Percentiles rank a stretch among this genome's conserved stretches.
These are phyloP conservation scores for Hirudo medicinalis DNA, from an alignment of 1,140 invertebrate species.

Conservation along the genomic window DNA sequence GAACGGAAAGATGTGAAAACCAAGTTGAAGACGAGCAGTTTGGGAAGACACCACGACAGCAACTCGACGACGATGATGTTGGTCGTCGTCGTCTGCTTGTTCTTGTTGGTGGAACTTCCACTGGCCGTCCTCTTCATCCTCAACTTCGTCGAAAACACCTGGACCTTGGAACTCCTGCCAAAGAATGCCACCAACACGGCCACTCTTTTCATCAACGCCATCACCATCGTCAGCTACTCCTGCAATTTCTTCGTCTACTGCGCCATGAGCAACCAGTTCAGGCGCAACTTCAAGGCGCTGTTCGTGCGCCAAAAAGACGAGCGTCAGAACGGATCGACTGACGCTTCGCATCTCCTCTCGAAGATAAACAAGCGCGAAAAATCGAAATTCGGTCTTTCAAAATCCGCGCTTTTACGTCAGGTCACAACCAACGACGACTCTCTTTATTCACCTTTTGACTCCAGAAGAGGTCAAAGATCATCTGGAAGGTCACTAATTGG, in stretches of 20 bases:
- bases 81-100: constrained; percentile 45
- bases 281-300: constrained; percentile 17
- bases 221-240: constrained; percentile 72
- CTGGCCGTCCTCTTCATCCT: constrained; percentile 21
- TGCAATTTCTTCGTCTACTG: constrained; percentile 67
- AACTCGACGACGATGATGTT: constrained; percentile 82
- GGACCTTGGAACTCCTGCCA: not conserved
- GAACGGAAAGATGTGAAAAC: no score
- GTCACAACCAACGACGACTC: no score
- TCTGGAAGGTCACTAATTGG: no score
- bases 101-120: constrained; percentile 24
- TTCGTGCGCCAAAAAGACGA: not conserved
- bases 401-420: no score
- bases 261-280: constrained; percentile 27
- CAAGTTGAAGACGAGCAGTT: no score
- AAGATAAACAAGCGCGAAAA: no score
- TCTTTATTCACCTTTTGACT: no score
- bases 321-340: no score
- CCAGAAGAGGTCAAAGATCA: no score
- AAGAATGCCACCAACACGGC: not conserved
- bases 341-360: no score
- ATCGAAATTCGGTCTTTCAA: no score
- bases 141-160: constrained; percentile 23
- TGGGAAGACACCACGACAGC: constrained; percentile 45
- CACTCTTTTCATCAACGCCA: constrained; percentile 45